A percentile compares a stretch with the other conserved stretches of the same genome.
phyloP scores from a whole-genome alignment of 2,113 vertebrate genomes.

The Neodontobutis hainanensis region DNA sequence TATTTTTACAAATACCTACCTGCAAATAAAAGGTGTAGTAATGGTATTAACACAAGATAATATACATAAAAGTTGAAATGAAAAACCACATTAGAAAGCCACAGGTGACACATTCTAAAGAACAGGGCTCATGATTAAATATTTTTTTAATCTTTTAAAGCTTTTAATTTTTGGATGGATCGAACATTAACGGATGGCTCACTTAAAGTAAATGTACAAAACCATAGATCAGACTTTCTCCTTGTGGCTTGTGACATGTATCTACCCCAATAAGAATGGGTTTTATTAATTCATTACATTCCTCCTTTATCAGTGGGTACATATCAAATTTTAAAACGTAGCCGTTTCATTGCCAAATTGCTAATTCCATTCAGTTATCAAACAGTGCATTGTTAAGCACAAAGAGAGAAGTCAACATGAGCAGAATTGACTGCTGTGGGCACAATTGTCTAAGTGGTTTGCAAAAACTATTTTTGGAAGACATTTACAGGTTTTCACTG shows the following conservation, averaged over 20 bases:
- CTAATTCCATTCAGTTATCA: neutral
- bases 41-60: neutral
- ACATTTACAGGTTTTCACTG: conserved; percentile 17
- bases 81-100: neutral
- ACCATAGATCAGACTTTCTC: neutral
- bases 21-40: neutral
- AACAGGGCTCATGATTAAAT: neutral
- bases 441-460: neutral
- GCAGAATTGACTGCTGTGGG: neutral
- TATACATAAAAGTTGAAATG: neutral
- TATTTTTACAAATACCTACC: neutral
- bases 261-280: neutral
- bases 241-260: neutral
- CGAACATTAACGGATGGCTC: neutral
- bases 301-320: neutral
- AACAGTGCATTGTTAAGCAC: neutral
- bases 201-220: neutral
- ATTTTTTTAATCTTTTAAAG: neutral
- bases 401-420: neutral
- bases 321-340: too few species aligned
- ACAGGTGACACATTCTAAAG: neutral
- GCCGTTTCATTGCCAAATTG: too few species aligned
- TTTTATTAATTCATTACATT: neutral
- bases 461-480: conserved; percentile 13
- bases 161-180: neutral